Base-by-base conservation (phyloP, 2,797 vertebrate species). In the Acipenser transmontanus region DNA sequence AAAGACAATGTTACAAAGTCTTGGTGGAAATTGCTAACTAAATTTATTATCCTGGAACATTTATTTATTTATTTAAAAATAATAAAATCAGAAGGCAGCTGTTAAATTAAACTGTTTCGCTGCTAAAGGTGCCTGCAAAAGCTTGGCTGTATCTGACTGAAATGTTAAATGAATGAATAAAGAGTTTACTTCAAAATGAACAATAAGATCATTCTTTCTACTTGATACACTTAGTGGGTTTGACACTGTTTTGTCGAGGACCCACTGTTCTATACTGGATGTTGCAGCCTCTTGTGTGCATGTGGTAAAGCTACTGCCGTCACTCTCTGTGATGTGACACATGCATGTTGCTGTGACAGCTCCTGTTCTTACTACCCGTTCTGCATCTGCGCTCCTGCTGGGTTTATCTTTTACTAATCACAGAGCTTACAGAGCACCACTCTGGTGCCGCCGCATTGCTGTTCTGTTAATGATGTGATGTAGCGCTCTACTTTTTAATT, bases 221-320 rank as follows among this genome's bases (percentile, higher is more conserved):
- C 34, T 34, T 34, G 34, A 34, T 34, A 34, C 8, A 74, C 71
- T 71, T 70, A 66, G 65, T 66, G 67, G 34, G 65, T 59, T 51
- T 66, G 10, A 50, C 72, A 77, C 76, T 73, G 75, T 72, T 48
- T 82, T 76, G 77, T 78, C 77, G 85, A 89, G 89, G 89, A 91
- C 86, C 84, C 83, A 78, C 84, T 87, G 83, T 87, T 88, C 85
- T 80, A 4, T 4, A 69, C 70, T 82, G 82, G 72, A 79, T 82
- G 74, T 82, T 74, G 77, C 76, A 73, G 70, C 71, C 54, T 77
- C 82, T 84, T 71, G 79, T 77, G 82, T 83, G 92, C 92, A 94
- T 93, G 93, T 75, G 20, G 64, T 81, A 80, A 69, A 76, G 71
- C 62, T 71, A 68, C 56, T 77, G 62, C 69, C 78, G 80, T 66